Evolutionary conservation across 2,888 invertebrate genomes (phyloP).

Genomic region (Rotaria macrura): DNA sequence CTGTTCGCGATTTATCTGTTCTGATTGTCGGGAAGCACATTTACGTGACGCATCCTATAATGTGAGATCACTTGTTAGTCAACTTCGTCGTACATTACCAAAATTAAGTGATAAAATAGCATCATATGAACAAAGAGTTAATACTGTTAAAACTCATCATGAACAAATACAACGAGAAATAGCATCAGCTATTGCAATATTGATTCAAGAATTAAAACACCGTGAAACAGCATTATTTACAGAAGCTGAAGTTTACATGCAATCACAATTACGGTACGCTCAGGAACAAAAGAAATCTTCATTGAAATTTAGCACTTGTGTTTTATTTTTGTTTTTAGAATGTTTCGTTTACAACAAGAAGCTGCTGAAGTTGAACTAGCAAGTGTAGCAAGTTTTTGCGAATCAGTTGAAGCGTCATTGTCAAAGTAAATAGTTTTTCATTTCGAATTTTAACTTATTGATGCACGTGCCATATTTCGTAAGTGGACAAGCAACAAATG

Average conservation of each 20-base stretch:
- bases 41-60: conserved; percentile 86
- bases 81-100: conserved; percentile 63
- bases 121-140: conserved; percentile 35
- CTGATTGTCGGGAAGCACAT: conserved; percentile 82
- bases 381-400: conserved; percentile 90
- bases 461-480: too few species aligned
- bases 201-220: conserved; percentile 48
- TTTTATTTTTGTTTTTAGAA: not conserved
- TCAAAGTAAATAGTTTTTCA: not conserved
- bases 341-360: conserved; percentile 74
- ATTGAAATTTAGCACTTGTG: not conserved
- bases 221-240: conserved; percentile 57
- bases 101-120: conserved; percentile 38
- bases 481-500: conserved; percentile 39
- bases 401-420: conserved; percentile 49
- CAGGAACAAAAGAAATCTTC: not conserved
- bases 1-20: conserved; percentile 91
- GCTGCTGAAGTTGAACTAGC: conserved; percentile 84
- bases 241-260: conserved; percentile 72
- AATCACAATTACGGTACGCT: conserved; percentile 65
- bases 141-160: conserved; percentile 68
- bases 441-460: too few species aligned
- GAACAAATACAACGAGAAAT: conserved; percentile 78
- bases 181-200: conserved; percentile 53
- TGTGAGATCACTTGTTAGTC: conserved; percentile 69